phyloP scores from a whole-genome alignment of 2,888 invertebrate genomes.

The Drosophila setosimentum region DNA sequence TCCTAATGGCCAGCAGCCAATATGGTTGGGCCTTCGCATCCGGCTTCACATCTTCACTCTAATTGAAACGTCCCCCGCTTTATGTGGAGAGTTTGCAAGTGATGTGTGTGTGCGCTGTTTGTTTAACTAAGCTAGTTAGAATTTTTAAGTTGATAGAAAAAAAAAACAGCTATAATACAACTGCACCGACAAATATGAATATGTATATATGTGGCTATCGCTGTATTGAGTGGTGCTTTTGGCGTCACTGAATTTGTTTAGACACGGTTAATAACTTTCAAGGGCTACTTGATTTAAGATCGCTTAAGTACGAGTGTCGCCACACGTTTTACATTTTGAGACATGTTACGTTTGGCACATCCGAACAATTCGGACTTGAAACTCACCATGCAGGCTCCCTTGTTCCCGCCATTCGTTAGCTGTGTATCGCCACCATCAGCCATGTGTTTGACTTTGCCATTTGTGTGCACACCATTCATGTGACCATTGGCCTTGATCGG shows the following conservation, averaged over 20 bases:
- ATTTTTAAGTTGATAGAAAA: conserved; percentile 72
- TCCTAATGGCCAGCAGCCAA: conserved; percentile 57
- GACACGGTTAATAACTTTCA: conserved; percentile 64
- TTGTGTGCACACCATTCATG: conserved; percentile 62
- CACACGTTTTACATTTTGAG: conserved; percentile 10
- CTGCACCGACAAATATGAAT: conserved; percentile 10
- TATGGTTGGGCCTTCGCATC: conserved; percentile 72
- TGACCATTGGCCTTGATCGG: conserved; percentile 70
- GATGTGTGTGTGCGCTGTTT: conserved; percentile 48
- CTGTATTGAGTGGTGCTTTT: conserved; percentile 24
- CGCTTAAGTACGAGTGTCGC: conserved; percentile 11
- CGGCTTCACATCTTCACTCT: conserved; percentile 77
- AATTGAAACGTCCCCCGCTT: conserved; percentile 76
- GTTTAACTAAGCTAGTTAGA: conserved; percentile 76
- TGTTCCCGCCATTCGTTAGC: conserved; percentile 80
- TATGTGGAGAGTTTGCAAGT: conserved; percentile 64
- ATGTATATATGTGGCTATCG: not conserved
- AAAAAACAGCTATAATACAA: conserved; percentile 14
- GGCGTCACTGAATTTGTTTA: conserved; percentile 51
- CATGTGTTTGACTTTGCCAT: conserved; percentile 61
- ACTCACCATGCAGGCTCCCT: conserved; percentile 90
- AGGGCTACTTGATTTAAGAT: conserved; percentile 62
- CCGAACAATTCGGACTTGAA: conserved; percentile 1
- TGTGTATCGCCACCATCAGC: conserved; percentile 56
- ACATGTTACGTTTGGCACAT: conserved; percentile 7